These are phyloP conservation scores for Lacerta agilis DNA, from an alignment of 2,797 vertebrate species.

Conservation along the genomic window DNA sequence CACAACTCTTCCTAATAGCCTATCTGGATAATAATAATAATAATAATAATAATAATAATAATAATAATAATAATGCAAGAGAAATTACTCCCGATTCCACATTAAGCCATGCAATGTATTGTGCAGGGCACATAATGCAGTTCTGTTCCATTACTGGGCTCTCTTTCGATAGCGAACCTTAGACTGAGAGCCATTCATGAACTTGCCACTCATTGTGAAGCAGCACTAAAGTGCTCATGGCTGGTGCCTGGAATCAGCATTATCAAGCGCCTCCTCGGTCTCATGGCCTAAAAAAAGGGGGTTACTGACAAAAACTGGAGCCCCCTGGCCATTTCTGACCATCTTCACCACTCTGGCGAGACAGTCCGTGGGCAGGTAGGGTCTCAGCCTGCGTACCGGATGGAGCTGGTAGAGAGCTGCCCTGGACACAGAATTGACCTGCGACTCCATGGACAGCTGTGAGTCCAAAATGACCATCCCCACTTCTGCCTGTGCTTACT, in stretches of 20 bases:
- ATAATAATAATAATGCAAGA: neutral
- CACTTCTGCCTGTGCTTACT: too few relatives aligned
- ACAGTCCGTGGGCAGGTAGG: too few relatives aligned
- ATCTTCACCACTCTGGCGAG: too few relatives aligned
- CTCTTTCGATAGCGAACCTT: constrained; percentile 6
- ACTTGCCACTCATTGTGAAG: neutral
- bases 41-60: neutral
- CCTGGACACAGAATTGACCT: too few relatives aligned
- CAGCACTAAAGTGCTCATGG: neutral
- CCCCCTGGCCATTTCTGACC: too few relatives aligned
- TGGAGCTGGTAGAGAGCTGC: too few relatives aligned
- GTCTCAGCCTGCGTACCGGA: too few relatives aligned
- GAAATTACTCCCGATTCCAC: neutral
- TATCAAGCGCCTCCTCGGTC: neutral
- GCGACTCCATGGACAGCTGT: too few relatives aligned
- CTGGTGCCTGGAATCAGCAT: neutral
- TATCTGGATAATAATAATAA: too few relatives aligned
- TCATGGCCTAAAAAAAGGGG: too few relatives aligned
- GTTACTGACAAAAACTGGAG: too few relatives aligned
- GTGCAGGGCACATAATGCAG: neutral
- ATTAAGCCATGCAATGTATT: neutral
- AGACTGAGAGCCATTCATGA: neutral
- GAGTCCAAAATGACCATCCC: neutral
- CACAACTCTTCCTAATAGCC: neutral
- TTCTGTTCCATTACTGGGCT: neutral